Evolutionary conservation across 2,888 invertebrate species (phyloP), one percentile per base, ranked within the genome.

Genomic region (Drosophila pegasa): DNA sequence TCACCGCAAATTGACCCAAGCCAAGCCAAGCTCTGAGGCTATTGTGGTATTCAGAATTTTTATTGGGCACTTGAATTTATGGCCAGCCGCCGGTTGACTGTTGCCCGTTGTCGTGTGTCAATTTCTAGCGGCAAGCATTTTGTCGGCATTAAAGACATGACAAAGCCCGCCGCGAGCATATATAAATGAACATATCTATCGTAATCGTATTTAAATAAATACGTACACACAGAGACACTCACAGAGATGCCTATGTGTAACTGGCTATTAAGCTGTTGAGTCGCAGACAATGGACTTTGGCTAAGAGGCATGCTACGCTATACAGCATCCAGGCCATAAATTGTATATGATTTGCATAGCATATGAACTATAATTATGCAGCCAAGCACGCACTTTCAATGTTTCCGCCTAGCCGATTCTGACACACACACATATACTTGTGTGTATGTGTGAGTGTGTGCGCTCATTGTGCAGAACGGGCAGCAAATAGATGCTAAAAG

Each of bases 31-130:
- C 43, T 60, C 35, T 41, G 20, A 33, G 56, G 37, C 48, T 73
- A 67, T 77, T 79, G 70, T 71, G 60, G 31, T 60, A 72, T 75
- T 57, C 65, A 80, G 88, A 85, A 88, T 80, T 83, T 85, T 87
- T 82, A 88, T 87, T 88, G 75, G 74, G 43, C 89, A 84, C 65
- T 71, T 70, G 76, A 87, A 86, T 88, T 88, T 86, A 88, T 86
- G 80, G 82, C 67, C 72, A 55, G 51, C 65, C 60, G 57, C 71
- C 72, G 52, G 72, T 58, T 50, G 63, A 63, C 64, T 51, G 56
- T 56, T 40, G 68, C 51, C 68, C 51, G 70, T 63, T 71, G 71
- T 76, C 82, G 80, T 78, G 79, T 87, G 82, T 79, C 84, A 75
- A 66, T 69, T 73, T 68, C 59, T 59, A 59, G 48, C 56, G 41